Conservation (phyloP, 2,113 vertebrate genomes). For the Emydocephalus ijimae region DNA sequence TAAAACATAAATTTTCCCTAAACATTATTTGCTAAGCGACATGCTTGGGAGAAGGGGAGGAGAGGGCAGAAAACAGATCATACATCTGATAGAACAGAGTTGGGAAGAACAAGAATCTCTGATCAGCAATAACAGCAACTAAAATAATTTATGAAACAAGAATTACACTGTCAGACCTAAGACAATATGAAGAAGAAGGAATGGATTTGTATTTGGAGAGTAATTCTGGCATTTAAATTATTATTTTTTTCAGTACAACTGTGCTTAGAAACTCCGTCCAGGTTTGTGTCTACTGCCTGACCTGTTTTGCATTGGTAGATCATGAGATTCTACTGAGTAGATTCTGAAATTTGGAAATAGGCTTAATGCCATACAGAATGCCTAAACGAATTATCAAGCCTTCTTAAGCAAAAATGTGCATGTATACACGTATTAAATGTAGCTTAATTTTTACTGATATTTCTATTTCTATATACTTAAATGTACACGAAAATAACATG, state of each 20-base stretch:
- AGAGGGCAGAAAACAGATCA: background rate
- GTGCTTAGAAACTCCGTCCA: background rate
- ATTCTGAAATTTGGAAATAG: background rate
- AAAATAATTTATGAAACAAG: background rate
- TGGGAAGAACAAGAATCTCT: background rate
- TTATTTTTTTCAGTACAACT: background rate
- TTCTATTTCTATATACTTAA: background rate
- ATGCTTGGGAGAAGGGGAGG: background rate
- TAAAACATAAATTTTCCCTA: background rate
- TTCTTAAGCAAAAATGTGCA: constrained; percentile 3
- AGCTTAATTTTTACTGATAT: background rate
- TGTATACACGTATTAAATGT: background rate
- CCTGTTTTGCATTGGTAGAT: background rate
- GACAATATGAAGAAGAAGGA: background rate
- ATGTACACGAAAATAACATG: background rate
- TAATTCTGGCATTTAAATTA: background rate
- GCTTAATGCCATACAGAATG: background rate
- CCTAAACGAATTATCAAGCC: background rate
- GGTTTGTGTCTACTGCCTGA: too few relatives aligned
- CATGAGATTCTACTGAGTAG: background rate
- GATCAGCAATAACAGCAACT: background rate
- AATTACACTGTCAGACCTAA: background rate
- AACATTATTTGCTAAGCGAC: background rate
- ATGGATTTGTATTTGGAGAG: background rate
- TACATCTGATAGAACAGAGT: background rate